phyloP scores from a whole-genome alignment of 2,113 vertebrate species.

The Oreochromis aureus region DNA sequence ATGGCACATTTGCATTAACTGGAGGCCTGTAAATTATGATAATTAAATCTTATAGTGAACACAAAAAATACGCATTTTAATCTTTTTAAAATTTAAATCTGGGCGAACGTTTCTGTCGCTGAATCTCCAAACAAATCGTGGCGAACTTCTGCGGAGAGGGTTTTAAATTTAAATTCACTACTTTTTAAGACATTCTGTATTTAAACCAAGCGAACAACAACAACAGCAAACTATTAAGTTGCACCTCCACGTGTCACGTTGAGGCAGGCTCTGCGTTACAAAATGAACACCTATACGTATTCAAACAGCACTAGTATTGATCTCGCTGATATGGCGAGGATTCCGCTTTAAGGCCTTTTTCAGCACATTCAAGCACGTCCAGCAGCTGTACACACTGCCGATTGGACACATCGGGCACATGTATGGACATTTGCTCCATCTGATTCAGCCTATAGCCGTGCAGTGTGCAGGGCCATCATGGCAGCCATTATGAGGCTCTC shows the following conservation, averaged over 20 bases:
- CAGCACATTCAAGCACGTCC: background rate
- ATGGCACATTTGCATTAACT: background rate
- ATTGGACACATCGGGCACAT: slow-evolving; percentile 28
- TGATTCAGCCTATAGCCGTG: slow-evolving; percentile 42
- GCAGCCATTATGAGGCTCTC: slow-evolving; percentile 67
- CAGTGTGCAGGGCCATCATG: slow-evolving; percentile 51
- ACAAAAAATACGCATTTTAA: background rate
- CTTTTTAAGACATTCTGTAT: background rate
- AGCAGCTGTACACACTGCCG: background rate
- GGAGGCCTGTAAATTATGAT: background rate
- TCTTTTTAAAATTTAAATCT: background rate
- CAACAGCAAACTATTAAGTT: background rate
- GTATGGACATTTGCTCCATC: slow-evolving; percentile 25
- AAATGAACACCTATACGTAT: slow-evolving; percentile 36
- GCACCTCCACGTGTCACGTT: background rate
- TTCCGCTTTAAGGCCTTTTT: background rate
- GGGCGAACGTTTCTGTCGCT: background rate
- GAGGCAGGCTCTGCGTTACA: background rate
- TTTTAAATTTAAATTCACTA: background rate
- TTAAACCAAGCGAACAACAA: background rate
- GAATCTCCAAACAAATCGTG: background rate
- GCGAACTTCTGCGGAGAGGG: background rate
- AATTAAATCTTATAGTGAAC: background rate
- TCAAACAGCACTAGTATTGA: background rate
- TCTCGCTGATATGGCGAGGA: slow-evolving; percentile 1